Conservation (phyloP, 2,113 vertebrate genomes). For the Ardeotis arabs region DNA sequence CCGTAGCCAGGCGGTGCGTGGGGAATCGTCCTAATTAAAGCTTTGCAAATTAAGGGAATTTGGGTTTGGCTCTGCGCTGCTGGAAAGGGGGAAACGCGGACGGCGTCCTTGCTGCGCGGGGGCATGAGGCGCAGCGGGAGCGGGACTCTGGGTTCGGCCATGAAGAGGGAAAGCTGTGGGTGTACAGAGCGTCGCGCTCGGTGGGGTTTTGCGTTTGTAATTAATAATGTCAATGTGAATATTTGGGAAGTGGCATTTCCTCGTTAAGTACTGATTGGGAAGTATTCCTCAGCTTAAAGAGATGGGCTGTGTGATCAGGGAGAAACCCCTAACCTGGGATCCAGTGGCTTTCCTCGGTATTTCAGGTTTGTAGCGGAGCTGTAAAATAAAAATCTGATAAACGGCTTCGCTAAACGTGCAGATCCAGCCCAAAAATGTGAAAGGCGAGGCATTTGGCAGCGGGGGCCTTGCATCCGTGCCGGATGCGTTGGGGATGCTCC, state of each 20-base stretch:
- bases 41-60: neutral
- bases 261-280: neutral
- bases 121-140: neutral
- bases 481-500: no score
- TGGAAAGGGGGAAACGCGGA: neutral
- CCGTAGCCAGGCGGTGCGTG: fast-evolving
- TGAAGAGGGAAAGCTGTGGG: no score
- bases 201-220: no score
- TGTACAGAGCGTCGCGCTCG: fast-evolving
- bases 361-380: neutral
- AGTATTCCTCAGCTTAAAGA: neutral
- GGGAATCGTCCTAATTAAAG: neutral
- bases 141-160: fast-evolving
- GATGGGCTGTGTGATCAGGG: no score
- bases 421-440: no score
- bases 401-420: fast-evolving
- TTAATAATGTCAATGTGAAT: neutral
- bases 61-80: neutral
- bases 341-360: fast-evolving
- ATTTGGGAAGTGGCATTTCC: neutral
- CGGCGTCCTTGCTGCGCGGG: fast-evolving
- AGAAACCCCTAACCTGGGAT: fast-evolving
- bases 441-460: no score
- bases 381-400: neutral
- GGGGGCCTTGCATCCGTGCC: no score